phyloP scores from a whole-genome alignment of 2,797 vertebrate species.

The Pogonophryne albipinna region DNA sequence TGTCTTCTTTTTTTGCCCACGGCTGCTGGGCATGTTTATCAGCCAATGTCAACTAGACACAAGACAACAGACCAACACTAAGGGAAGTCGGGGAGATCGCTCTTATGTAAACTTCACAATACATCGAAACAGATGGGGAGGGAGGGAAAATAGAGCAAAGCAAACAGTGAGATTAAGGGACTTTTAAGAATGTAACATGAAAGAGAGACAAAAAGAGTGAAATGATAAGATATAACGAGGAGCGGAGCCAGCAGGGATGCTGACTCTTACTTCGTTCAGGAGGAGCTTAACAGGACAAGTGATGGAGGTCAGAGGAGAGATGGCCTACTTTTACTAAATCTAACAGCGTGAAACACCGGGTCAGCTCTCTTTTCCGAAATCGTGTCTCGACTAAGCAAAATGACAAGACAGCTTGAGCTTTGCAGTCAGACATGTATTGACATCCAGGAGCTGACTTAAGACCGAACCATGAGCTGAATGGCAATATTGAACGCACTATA shows the following conservation, averaged over 20 bases:
- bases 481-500: background rate
- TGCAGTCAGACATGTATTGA: constrained; percentile 29
- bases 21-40: constrained; percentile 53
- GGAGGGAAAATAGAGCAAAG: background rate
- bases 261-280: constrained; percentile 38
- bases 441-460: constrained; percentile 13
- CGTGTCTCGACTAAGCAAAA: constrained; percentile 40
- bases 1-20: constrained; percentile 30
- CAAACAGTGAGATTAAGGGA: background rate
- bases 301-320: constrained; percentile 65
- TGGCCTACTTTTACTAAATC: constrained; percentile 66
- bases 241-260: constrained; percentile 32
- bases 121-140: constrained; percentile 20
- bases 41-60: constrained; percentile 53
- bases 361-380: constrained; percentile 38
- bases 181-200: constrained; percentile 9
- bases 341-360: constrained; percentile 49
- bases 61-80: constrained; percentile 32
- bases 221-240: constrained; percentile 29
- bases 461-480: constrained; percentile 13
- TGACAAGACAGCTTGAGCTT: background rate
- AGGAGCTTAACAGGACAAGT: constrained; percentile 56
- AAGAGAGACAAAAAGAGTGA: constrained; percentile 1
- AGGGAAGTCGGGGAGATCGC: constrained; percentile 20
- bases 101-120: constrained; percentile 21